phyloP scores from a whole-genome alignment of 30 jellyfish, hydroid and myxozoan genomes.

The Turritopsis dohrnii region DNA sequence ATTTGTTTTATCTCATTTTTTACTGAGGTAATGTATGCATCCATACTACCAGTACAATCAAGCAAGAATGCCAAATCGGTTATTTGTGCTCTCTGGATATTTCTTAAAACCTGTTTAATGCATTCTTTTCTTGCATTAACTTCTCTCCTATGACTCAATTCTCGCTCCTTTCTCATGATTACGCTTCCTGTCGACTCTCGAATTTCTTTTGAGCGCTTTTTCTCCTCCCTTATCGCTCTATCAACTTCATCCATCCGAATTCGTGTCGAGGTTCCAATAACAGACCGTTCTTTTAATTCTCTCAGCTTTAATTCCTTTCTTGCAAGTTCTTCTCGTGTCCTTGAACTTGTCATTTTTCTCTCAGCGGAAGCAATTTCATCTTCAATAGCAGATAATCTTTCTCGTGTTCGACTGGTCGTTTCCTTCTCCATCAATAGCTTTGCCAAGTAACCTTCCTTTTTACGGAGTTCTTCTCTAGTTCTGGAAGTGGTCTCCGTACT shows the following conservation, averaged over 20 bases:
- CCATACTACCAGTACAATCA: neutral
- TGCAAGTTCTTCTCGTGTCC: neutral
- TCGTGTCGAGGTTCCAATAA: neutral
- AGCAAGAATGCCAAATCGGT: neutral
- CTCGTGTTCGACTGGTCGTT: neutral
- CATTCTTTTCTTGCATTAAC: neutral
- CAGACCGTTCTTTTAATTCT: neutral
- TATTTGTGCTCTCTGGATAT: neutral
- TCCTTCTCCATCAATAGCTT: neutral
- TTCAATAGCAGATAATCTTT: neutral
- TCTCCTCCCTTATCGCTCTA: neutral
- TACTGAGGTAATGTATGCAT: neutral
- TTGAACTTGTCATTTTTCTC: neutral
- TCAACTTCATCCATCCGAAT: neutral
- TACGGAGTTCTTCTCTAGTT: neutral
- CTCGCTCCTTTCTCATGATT: neutral
- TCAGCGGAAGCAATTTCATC: neutral
- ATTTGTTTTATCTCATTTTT: neutral
- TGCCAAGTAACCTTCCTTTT: neutral
- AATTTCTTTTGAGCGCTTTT: neutral
- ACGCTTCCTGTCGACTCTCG: neutral
- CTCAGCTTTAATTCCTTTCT: neutral
- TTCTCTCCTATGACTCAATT: neutral
- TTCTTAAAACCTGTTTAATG: neutral
- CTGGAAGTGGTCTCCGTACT: neutral